Base-by-base conservation (phyloP, 2,888 invertebrate genomes). In the Thera britannica region DNA sequence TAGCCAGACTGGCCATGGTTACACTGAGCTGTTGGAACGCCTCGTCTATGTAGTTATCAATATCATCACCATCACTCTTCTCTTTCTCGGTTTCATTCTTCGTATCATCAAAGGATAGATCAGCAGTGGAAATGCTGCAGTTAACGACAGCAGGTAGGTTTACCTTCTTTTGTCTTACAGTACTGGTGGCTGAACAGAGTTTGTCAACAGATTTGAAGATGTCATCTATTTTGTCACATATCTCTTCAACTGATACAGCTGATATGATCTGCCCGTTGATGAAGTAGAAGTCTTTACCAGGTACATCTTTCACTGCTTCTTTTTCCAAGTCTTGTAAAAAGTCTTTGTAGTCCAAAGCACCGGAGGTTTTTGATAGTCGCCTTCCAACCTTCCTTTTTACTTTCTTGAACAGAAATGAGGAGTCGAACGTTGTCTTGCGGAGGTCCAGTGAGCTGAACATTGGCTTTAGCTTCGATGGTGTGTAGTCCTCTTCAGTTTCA, bases 201-300 rank as follows among this genome's bases (percentile, higher is more conserved):
- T 88, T 88, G 12, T 93, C 92, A 2, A 93, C 86, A 2, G 93
- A 92, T 71, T 86, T 89, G 74, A 93, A 93, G 1, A 93, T 83
- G 4, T 89, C 84, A 56, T 93, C 93, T 11, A 92, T 92, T 64
- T 83, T 83, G 9, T 84, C 81, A 59, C 92, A 92, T 6, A 92
- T 90, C 1, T 89, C 85, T 72, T 92, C 91, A 0, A 91, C 86
- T 0, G 92, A 92, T 0, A 77, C 78, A 0, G 90, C 91, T 1
- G 92, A 91, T 0, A 90, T 74, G 1, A 91, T 84, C 59, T 91
- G 86, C 0, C 90, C 90, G 70, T 83, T 87, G 65, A 90, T 77
- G 72, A 76, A 86, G 64, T 85, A 87, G 66, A 88, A 89, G 54
- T 85, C 83, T 63, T 85, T 86, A 0, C 79, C 72, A 0, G 86